phyloP scores from a whole-genome alignment of 2,797 vertebrate genomes.

The Potorous gilbertii region DNA sequence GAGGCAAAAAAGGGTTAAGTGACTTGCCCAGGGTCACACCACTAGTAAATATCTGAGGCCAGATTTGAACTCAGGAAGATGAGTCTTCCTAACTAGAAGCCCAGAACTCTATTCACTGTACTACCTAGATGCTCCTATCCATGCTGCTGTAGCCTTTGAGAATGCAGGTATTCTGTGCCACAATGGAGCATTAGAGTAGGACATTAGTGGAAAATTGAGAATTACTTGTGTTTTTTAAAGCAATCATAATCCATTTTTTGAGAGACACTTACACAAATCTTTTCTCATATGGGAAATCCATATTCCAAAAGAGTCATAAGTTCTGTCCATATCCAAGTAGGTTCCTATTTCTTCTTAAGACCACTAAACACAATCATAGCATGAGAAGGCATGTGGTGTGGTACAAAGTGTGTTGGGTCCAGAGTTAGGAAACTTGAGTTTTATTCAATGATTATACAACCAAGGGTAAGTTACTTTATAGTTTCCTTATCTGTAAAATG shows the following conservation, averaged over 20 bases:
- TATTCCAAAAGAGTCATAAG: neutral
- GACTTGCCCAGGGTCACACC: neutral
- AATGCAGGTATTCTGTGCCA: neutral
- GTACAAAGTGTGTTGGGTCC: neutral
- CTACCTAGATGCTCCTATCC: neutral
- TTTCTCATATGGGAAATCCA: neutral
- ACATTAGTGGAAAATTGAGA: neutral
- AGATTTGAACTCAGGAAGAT: neutral
- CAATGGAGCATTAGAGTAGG: neutral
- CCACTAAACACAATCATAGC: neutral
- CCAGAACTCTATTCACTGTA: neutral
- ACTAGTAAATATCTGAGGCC: neutral
- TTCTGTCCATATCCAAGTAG: neutral
- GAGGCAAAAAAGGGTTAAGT: neutral
- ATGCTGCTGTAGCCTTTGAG: neutral
- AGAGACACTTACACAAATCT: neutral
- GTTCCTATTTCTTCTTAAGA: neutral
- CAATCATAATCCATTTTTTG: neutral
- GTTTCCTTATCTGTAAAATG: neutral
- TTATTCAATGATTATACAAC: neutral
- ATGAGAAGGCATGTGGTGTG: neutral
- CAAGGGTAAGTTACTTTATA: neutral
- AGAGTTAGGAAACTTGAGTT: neutral
- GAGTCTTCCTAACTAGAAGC: neutral
- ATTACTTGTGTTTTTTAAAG: neutral